Conservation (phyloP, 2,888 invertebrate genomes). For the Xanthorhoe designata region DNA sequence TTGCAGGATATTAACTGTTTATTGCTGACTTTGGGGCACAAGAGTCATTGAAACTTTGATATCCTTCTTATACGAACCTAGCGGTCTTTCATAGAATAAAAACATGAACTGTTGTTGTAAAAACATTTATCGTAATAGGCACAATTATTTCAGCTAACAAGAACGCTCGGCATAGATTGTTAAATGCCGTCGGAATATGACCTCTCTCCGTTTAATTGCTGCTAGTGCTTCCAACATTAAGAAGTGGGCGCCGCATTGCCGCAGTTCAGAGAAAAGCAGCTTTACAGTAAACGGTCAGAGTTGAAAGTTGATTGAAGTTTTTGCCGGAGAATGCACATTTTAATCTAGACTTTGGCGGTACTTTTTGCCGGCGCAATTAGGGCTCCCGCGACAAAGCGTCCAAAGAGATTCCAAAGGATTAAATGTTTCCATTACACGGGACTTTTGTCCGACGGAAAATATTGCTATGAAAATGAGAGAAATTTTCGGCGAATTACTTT, state of each 20-base stretch:
- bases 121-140: not conserved
- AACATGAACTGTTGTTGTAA: not conserved
- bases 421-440: constrained; percentile 73
- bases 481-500: constrained; percentile 34
- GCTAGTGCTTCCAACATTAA: constrained; percentile 57
- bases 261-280: constrained; percentile 16
- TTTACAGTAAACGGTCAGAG: constrained; percentile 23
- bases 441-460: constrained; percentile 54
- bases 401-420: constrained; percentile 71
- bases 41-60: constrained; percentile 2
- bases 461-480: constrained; percentile 44
- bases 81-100: not conserved
- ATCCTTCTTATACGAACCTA: not conserved
- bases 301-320: constrained; percentile 18
- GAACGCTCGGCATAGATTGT: constrained; percentile 16
- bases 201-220: constrained; percentile 68
- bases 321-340: constrained; percentile 59
- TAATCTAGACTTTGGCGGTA: constrained; percentile 70
- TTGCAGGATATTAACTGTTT: constrained; percentile 24
- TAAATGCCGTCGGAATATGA: constrained; percentile 54
- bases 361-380: constrained; percentile 74
- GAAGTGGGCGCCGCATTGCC: constrained; percentile 47
- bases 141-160: constrained; percentile 16
- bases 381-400: constrained; percentile 62
- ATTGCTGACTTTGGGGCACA: constrained; percentile 16